phyloP scores from a whole-genome alignment of 2,797 vertebrate genomes.

The Sebastes jordani region DNA sequence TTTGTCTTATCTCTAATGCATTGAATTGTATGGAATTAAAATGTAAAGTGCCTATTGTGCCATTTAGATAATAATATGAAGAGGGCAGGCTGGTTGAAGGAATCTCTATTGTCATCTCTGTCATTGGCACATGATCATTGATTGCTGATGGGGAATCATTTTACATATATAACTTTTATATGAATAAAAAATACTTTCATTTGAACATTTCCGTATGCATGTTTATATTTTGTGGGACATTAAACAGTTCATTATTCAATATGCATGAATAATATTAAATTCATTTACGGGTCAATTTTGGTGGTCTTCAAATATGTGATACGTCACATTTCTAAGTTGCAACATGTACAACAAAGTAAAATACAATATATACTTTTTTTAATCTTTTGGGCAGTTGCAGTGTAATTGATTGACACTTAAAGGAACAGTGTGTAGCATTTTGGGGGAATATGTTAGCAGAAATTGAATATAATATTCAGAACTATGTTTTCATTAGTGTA shows the following conservation, averaged over 20 bases:
- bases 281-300: not conserved
- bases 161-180: constrained; percentile 41
- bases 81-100: not conserved
- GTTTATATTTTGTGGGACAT: not conserved
- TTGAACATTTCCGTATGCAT: constrained; percentile 4
- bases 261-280: not conserved
- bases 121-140: constrained; percentile 32
- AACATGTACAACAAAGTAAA: not conserved
- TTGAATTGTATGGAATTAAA: constrained; percentile 1
- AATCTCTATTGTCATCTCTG: not conserved
- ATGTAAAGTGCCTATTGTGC: constrained; percentile 17
- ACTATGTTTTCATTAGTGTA: no score
- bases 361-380: not conserved
- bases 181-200: constrained; percentile 40
- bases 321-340: not conserved
- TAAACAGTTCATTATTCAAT: not conserved
- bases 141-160: constrained; percentile 39
- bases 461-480: no score
- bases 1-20: constrained; percentile 33
- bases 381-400: not conserved
- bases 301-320: not conserved
- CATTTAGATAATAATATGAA: constrained; percentile 3
- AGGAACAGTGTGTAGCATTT: no score
- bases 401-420: not conserved
- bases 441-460: no score